Conservation (phyloP, 2,797 vertebrate species). For the Sparidentex hasta region DNA sequence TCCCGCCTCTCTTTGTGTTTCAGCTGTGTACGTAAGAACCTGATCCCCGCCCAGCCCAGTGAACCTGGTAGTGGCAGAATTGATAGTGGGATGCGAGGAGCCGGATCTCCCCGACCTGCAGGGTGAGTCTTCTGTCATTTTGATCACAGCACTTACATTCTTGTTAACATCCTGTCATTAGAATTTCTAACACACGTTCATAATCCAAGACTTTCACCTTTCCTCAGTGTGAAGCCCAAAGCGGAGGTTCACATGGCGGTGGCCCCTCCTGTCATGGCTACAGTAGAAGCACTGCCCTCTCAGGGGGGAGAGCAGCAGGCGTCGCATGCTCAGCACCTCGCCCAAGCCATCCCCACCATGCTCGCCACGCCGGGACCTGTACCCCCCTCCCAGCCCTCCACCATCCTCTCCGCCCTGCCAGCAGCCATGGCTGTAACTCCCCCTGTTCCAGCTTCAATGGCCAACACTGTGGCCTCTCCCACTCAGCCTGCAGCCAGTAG, state of each 20-base stretch:
- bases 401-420: constrained; percentile 89
- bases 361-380: constrained; percentile 89
- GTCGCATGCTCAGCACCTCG: constrained; percentile 90
- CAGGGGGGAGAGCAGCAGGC: constrained; percentile 91
- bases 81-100: constrained; percentile 90
- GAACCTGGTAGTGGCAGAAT: constrained; percentile 89
- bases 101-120: constrained; percentile 93
- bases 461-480: constrained; percentile 90
- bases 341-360: constrained; percentile 90
- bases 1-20: constrained; percentile 52
- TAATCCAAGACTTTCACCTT: constrained; percentile 7
- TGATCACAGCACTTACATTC: neutral
- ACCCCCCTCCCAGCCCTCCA: constrained; percentile 91
- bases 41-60: constrained; percentile 92
- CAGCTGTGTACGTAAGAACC: constrained; percentile 93
- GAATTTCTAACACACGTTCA: neutral
- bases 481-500: constrained; percentile 90
- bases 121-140: constrained; percentile 85
- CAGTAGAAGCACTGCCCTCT: constrained; percentile 91
- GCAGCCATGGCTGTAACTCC: constrained; percentile 89
- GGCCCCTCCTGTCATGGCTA: constrained; percentile 90
- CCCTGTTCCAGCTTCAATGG: constrained; percentile 88
- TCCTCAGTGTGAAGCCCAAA: constrained; percentile 93
- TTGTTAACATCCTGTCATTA: neutral
- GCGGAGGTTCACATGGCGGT: constrained; percentile 93